Evolutionary conservation across 1,140 invertebrate species (phyloP).

Genomic region (Nilaparvata lugens): DNA sequence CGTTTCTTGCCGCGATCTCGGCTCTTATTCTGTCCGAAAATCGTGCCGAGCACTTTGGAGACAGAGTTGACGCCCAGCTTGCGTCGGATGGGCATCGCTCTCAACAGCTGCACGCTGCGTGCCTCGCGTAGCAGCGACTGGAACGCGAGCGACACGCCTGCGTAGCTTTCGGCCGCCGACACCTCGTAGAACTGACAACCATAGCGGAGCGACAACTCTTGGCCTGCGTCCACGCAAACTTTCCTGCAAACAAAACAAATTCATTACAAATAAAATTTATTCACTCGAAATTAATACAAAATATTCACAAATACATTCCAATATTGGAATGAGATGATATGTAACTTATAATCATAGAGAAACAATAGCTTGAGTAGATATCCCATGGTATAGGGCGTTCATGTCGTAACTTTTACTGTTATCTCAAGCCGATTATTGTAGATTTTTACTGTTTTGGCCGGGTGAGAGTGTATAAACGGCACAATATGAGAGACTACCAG

Average conservation of each 20-base stretch:
- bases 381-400: too few species aligned
- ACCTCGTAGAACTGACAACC: slow-evolving; percentile 81
- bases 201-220: slow-evolving; percentile 63
- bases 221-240: slow-evolving; percentile 69
- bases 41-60: slow-evolving; percentile 66
- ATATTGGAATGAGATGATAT: too few species aligned
- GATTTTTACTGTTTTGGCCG: too few species aligned
- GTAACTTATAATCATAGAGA: too few species aligned
- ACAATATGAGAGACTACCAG: too few species aligned
- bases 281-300: too few species aligned
- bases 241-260: slow-evolving; percentile 46
- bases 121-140: slow-evolving; percentile 67
- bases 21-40: slow-evolving; percentile 66
- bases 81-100: slow-evolving; percentile 55
- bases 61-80: slow-evolving; percentile 69
- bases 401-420: too few species aligned
- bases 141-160: slow-evolving; percentile 68
- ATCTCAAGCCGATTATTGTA: too few species aligned
- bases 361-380: too few species aligned
- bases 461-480: too few species aligned
- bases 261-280: too few species aligned
- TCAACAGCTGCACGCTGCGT: slow-evolving; percentile 57
- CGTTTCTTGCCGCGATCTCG: slow-evolving; percentile 56
- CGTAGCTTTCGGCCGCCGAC: slow-evolving; percentile 69
- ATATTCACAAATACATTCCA: too few species aligned